These are phyloP conservation scores for Listronotus oregonensis DNA, from an alignment of 1,140 invertebrate species.

Conservation along the genomic window DNA sequence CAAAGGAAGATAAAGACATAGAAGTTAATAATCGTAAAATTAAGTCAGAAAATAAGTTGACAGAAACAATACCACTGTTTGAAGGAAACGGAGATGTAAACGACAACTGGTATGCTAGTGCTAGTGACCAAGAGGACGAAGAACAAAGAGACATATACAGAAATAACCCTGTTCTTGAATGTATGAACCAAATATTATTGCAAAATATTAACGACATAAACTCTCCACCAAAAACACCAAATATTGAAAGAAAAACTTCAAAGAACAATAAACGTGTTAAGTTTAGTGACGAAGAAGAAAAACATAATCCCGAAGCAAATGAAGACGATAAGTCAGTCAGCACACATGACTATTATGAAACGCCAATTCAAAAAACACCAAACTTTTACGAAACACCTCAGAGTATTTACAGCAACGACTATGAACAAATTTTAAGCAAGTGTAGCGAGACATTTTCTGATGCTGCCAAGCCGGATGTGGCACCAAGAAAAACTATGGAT, in stretches of 20 bases:
- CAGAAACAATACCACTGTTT: constrained; percentile 51
- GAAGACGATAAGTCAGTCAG: constrained; percentile 34
- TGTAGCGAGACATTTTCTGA: constrained; percentile 51
- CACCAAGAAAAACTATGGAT: constrained; percentile 51
- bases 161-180: constrained; percentile 76
- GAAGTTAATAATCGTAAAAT: constrained; percentile 8
- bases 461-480: constrained; percentile 53
- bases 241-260: constrained; percentile 47
- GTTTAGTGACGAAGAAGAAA: constrained; percentile 52
- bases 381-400: constrained; percentile 63
- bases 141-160: constrained; percentile 67
- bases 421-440: constrained; percentile 65
- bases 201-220: constrained; percentile 59
- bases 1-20: constrained; percentile 3
- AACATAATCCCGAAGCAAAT: constrained; percentile 40
- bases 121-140: constrained; percentile 71
- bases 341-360: constrained; percentile 53
- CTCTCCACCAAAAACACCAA: constrained; percentile 55
- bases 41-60: constrained; percentile 41
- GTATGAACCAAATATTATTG: constrained; percentile 76
- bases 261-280: constrained; percentile 53
- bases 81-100: constrained; percentile 59
- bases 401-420: constrained; percentile 68
- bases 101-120: constrained; percentile 72
- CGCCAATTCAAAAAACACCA: constrained; percentile 52